These are phyloP conservation scores for Spisula solida DNA, from an alignment of 2,888 invertebrate genomes.

Conservation along the genomic window DNA sequence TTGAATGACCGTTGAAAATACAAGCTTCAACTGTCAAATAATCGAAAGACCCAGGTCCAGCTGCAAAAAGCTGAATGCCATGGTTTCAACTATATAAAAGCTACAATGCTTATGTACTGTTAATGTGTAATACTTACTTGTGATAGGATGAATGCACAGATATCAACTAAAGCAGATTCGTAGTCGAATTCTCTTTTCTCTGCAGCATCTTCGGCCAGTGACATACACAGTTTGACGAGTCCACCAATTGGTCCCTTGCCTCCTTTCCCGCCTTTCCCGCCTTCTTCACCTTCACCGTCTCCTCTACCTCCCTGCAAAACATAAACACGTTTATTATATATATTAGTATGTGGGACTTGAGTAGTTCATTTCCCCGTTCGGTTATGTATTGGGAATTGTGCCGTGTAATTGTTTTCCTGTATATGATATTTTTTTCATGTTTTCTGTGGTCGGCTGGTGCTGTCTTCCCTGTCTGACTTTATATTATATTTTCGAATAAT, in stretches of 20 bases:
- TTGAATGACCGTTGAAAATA: no score
- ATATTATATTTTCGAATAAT: not conserved
- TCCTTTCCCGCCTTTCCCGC: no score
- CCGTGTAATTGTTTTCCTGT: no score
- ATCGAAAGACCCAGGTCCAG: no score
- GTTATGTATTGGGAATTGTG: no score
- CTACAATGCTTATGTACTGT: not conserved
- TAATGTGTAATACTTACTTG: not conserved
- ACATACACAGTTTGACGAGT: not conserved
- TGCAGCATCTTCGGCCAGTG: not conserved
- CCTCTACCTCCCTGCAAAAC: not conserved
- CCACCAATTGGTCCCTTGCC: not conserved
- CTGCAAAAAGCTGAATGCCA: no score
- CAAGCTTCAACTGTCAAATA: no score
- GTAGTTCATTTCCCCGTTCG: no score
- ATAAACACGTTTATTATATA: not conserved
- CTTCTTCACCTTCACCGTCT: not conserved
- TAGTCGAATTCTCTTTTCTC: conserved; percentile 2
- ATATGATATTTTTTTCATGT: no score
- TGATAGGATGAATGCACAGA: not conserved
- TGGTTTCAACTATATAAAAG: no score
- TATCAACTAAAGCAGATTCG: not conserved
- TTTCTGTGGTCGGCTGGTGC: no score
- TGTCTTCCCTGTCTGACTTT: not conserved
- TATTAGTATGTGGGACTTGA: no score